Evolutionary conservation across 2,113 vertebrate genomes (phyloP).

Genomic region (Pachycephala philippinensis): DNA sequence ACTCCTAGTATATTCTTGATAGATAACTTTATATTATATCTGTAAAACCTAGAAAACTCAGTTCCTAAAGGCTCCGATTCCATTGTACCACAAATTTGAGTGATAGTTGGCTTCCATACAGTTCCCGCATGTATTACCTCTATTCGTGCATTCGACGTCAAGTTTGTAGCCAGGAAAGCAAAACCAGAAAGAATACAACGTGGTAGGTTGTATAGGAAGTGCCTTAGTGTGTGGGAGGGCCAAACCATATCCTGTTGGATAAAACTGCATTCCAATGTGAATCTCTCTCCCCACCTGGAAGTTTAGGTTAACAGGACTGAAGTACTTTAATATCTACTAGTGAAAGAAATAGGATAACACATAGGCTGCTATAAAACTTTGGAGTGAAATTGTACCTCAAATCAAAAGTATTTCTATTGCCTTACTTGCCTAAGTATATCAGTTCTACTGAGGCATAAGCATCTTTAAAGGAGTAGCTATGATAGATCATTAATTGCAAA

Average conservation of each 20-base stretch:
- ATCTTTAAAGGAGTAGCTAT: background rate
- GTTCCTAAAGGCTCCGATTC: background rate
- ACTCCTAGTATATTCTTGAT: background rate
- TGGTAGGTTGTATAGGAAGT: background rate
- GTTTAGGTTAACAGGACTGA: background rate
- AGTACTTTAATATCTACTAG: background rate
- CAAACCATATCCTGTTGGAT: background rate
- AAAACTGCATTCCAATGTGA: background rate
- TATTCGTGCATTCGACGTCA: rapidly evolving
- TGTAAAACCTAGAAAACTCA: background rate
- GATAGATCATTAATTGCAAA: background rate
- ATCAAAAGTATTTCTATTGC: background rate
- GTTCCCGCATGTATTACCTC: background rate
- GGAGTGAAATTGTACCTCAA: background rate
- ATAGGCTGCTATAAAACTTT: background rate
- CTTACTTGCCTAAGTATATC: background rate
- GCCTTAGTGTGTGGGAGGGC: background rate
- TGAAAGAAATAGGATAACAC: background rate
- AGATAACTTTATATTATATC: background rate
- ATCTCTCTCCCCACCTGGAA: background rate
- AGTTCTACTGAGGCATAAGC: background rate
- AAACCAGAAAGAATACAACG: background rate
- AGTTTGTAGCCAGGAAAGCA: background rate
- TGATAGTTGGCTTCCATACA: background rate
- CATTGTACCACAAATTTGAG: background rate